Base-by-base conservation (phyloP, 1,140 invertebrate species). In the Propsilocerus akamusi region DNA sequence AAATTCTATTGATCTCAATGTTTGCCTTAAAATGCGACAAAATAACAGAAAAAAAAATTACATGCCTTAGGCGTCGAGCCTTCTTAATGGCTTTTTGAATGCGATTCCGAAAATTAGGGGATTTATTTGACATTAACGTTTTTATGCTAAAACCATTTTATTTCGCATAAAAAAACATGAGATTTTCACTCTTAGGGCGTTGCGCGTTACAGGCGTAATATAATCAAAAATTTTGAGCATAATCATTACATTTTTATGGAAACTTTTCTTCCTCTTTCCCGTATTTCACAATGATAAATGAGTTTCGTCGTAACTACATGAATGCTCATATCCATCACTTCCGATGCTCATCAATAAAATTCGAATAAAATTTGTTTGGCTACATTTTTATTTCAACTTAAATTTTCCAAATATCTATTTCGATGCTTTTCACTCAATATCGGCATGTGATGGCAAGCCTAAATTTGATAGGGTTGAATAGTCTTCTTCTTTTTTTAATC, bases 121-220 rank as follows among this genome's bases (percentile, higher is more conserved):
- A 41, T 41, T 41, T 41, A 41, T 20, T 41, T 41, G 17, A 41
- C 34, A 41, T 41, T 41, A 41, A 41, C 34, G 17, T 41, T 41
- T 41, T 41, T 41, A 41, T 41, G 34, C 10, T 17, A 41, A 17
- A 41, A 20, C 14, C 34, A 20, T 20, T 41, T 41, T 41, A 41
- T 41, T 41, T 41, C 34, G 14, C 34, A 41, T 41, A 41, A 41
- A 41, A 41, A 14, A 30, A 30, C 10, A 11, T 8, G n/a, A 30
- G 28, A 30, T 30, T 30, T n/a, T 30, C 10, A 30, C n/a, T 30
- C n/a, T 30, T n/a, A 30, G n/a, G 14, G 32, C 5, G 32, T 7
- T 37, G 32, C n/a, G n/a, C n/a, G n/a, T n/a, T 37, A 12, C 2
- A 7, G 32, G n/a, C 17, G 22, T 41, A 41, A 41, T 41, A 20